Evolutionary conservation across 2,888 invertebrate species (phyloP).

Genomic region (Sicus ferrugineus): DNA sequence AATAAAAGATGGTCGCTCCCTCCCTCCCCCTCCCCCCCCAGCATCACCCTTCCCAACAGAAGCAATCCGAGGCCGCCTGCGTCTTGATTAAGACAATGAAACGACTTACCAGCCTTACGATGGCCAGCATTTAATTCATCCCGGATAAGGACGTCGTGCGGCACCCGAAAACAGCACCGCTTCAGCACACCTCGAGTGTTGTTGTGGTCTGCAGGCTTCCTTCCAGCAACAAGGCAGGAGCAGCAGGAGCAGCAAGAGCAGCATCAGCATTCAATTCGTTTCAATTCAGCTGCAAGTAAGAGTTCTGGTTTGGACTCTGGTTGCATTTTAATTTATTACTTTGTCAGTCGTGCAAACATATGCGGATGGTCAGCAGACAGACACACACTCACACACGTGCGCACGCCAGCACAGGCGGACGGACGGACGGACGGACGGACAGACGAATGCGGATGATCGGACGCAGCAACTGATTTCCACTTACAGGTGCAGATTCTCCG

Average conservation of each 20-base stretch:
- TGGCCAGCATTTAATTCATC: conserved; percentile 30
- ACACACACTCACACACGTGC: background rate
- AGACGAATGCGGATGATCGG: conserved; percentile 16
- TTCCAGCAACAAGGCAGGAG: too few species aligned
- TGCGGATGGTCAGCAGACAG: conserved; percentile 7
- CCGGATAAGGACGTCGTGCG: conserved; percentile 19
- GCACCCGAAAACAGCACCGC: conserved; percentile 5
- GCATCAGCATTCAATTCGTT: conserved; percentile 16
- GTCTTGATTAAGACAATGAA: conserved; percentile 7
- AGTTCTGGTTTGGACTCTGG: conserved; percentile 38
- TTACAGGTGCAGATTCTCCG: conserved; percentile 3
- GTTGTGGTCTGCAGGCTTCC: background rate
- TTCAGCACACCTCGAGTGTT: background rate
- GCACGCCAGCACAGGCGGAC: conserved; percentile 11
- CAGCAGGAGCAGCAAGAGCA: background rate
- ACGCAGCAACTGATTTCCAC: background rate
- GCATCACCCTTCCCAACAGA: too few species aligned
- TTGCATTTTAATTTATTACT: conserved; percentile 47
- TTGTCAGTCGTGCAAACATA: conserved; percentile 18
- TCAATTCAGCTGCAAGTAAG: background rate
- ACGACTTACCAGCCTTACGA: background rate
- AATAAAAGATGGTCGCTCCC: too few species aligned
- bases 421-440: conserved; percentile 6
- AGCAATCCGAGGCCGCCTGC: background rate
- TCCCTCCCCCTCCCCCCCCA: too few species aligned